These are phyloP conservation scores for Herpetotheres cachinnans DNA, from an alignment of 2,113 vertebrate genomes.

Conservation along the genomic window DNA sequence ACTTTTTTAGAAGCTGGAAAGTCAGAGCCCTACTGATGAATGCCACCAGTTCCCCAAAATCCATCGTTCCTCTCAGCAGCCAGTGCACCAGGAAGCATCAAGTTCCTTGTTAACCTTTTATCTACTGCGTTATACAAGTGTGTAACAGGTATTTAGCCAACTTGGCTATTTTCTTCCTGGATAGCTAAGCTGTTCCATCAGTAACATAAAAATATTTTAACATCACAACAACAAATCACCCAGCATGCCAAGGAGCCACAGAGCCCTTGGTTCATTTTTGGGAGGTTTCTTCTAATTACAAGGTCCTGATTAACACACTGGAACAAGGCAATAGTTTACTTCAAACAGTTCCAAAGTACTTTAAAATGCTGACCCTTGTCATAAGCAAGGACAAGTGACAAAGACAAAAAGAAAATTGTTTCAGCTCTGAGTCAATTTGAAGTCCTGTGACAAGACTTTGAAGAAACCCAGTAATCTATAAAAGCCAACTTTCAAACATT, in stretches of 20 bases:
- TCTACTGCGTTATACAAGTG: neutral
- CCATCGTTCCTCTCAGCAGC: neutral
- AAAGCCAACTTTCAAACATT: neutral
- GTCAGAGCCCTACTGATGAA: neutral
- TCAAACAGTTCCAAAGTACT: neutral
- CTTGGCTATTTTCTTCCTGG: neutral
- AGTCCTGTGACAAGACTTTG: neutral
- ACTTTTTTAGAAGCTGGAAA: neutral
- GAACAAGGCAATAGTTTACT: slow-evolving; percentile 15
- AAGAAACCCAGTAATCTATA: neutral
- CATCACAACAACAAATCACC: neutral
- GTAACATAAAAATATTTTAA: neutral
- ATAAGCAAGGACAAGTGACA: neutral
- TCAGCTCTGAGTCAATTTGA: neutral
- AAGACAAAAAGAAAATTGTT: neutral
- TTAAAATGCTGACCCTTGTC: neutral
- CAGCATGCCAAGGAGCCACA: neutral
- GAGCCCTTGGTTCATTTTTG: neutral
- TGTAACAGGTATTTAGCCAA: neutral
- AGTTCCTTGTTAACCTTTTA: neutral
- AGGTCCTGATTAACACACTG: slow-evolving; percentile 35
- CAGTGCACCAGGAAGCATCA: neutral
- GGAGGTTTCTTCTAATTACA: slow-evolving; percentile 32
- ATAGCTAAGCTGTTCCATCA: neutral
- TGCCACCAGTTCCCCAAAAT: neutral